Evolutionary conservation across 1,140 invertebrate species (phyloP), one percentile per base, ranked within the genome.

Genomic region (Olivierus martensii): DNA sequence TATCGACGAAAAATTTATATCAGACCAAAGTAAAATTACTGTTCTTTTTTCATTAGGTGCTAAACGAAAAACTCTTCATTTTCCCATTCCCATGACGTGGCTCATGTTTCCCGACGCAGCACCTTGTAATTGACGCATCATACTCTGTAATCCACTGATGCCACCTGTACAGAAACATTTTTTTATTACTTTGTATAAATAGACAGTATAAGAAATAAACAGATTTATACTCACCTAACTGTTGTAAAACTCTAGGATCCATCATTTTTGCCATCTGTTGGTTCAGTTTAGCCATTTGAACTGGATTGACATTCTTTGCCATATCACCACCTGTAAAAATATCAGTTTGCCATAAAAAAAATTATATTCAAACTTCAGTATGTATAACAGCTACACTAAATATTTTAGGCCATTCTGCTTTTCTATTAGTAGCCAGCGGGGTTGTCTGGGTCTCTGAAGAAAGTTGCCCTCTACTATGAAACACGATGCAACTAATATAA

Each of bases 241-340:
- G 85, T 63, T 97, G 92, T 41, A 99, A 73, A 51, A 99, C 88
- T 60, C 91, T 75, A 0, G 96, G 95, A 75, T 99, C 95, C 83
- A 99, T 99, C 91, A 99, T 97, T 69, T 93, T 95, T 5, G 95
- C 93, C 91, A 99, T 99, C 73, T 99, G 93, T 72, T 97, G 92
- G 73, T 99, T 99, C 0, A 99, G 73, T 73, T 97, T 96, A 1
- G 87, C 84, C 91, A 99, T 99, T 76, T 99, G 95, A 21, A 81
- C 81, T 55, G 87, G 90, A 72, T 99, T 99, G 0, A 99, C 91
- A 73, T 99, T 99, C 68, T 96, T 97, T 3, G 87, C 82, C 81
- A 98, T 95, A 67, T 99, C 94, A 41, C 93, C 94, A 44, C 91
- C 87, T 77, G 43, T 19, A 56, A n/a, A n/a, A n/a, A n/a, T n/a